A percentile compares a stretch with the other conserved stretches of the same genome.
phyloP scores from a whole-genome alignment of 1,140 invertebrate species.

The Drosophila tsacasi region DNA sequence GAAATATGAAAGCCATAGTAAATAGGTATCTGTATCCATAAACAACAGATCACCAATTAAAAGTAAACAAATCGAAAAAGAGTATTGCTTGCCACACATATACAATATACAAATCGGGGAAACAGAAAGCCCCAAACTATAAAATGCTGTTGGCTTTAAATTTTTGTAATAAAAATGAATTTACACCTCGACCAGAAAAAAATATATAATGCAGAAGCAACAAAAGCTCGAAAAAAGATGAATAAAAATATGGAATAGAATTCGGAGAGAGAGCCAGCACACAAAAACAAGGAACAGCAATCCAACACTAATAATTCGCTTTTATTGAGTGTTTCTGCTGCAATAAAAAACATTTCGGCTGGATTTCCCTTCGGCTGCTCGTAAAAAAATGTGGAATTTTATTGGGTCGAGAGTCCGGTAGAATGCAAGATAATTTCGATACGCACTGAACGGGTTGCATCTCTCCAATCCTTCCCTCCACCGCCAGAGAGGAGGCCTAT shows the following conservation, averaged over 20 bases:
- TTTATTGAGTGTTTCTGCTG: slow-evolving; percentile 84
- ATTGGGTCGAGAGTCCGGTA: slow-evolving; percentile 43
- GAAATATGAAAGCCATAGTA: slow-evolving; percentile 46
- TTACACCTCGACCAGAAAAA: slow-evolving; percentile 46
- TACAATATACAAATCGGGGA: slow-evolving; percentile 16
- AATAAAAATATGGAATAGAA: slow-evolving; percentile 34
- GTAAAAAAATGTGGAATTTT: slow-evolving; percentile 64
- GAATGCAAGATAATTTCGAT: slow-evolving; percentile 41
- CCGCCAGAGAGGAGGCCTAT: slow-evolving; percentile 35
- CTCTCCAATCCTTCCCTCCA: slow-evolving; percentile 19
- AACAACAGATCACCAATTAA: slow-evolving; percentile 56
- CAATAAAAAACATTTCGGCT: slow-evolving; percentile 73
- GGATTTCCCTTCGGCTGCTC: slow-evolving; percentile 66
- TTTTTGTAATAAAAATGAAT: slow-evolving; percentile 68
- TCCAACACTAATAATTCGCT: slow-evolving; percentile 78
- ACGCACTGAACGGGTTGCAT: slow-evolving; percentile 37
- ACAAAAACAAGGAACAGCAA: slow-evolving; percentile 44
- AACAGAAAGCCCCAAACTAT: slow-evolving; percentile 20
- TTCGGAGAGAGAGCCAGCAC: slow-evolving; percentile 4
- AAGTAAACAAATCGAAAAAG: slow-evolving; percentile 4
- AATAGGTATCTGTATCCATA: slow-evolving; percentile 32
- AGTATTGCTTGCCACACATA: slow-evolving; percentile 11
- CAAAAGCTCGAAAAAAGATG: slow-evolving; percentile 23
- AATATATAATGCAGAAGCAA: slow-evolving; percentile 4
- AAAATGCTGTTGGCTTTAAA: slow-evolving; percentile 51